Conservation (phyloP, 2,888 invertebrate species). For the Hemaris fuciformis region DNA sequence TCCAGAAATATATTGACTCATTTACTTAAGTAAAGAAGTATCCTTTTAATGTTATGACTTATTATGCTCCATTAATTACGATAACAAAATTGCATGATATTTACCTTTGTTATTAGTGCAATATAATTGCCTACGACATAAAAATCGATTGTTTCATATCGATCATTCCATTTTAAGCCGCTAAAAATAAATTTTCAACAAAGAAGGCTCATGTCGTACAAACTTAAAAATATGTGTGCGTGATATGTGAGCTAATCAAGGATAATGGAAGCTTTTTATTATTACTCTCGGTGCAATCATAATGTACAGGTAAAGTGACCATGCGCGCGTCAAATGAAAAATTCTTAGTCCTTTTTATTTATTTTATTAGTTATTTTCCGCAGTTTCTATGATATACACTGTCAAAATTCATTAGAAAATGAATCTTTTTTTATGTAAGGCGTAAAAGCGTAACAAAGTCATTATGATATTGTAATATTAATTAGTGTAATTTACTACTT, state of each 20-base stretch:
- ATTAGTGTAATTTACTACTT: no score
- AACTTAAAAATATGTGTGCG: conserved; percentile 57
- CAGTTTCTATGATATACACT: neutral
- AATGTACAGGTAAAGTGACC: conserved; percentile 51
- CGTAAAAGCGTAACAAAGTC: no score
- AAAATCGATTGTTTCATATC: no score
- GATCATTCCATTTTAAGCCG: neutral
- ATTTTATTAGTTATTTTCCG: neutral
- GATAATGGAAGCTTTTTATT: conserved; percentile 55
- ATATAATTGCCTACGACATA: no score
- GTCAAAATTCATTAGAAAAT: neutral
- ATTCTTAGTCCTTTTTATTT: neutral
- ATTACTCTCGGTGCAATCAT: conserved; percentile 57
- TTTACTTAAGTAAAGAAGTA: no score
- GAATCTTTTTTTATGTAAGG: no score
- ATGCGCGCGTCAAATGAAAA: conserved; percentile 16
- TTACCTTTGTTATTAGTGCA: no score
- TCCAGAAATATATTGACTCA: no score
- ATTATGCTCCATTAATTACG: no score
- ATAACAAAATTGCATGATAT: no score
- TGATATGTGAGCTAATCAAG: conserved; percentile 63
- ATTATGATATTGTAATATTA: no score
- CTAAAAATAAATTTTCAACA: conserved; percentile 16
- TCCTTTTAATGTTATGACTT: no score
- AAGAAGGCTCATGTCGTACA: conserved; percentile 51